These are phyloP conservation scores for Dascyllus trimaculatus DNA, from an alignment of 2,113 vertebrate species.

Conservation along the genomic window DNA sequence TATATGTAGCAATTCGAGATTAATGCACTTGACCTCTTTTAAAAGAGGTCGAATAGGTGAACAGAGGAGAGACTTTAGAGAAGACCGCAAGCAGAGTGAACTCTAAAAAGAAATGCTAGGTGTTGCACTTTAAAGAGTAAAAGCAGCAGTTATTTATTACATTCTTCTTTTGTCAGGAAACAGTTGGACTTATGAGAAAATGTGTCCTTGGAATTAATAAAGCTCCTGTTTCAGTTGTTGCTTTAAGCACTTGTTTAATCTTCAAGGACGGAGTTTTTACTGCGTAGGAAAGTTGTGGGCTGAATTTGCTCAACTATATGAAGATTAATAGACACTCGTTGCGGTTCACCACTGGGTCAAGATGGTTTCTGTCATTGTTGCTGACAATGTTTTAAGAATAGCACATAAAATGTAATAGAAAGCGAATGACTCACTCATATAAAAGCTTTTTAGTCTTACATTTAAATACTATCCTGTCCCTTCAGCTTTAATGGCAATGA, in stretches of 20 bases:
- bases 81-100: no score
- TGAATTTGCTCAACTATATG: background rate
- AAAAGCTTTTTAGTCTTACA: background rate
- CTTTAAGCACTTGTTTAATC: constrained; percentile 4
- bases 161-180: background rate
- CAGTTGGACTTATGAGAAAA: constrained; percentile 10
- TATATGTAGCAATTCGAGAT: constrained; percentile 13
- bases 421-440: no score
- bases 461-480: no score
- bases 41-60: no score
- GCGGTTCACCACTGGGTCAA: constrained; percentile 9
- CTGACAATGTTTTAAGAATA: background rate
- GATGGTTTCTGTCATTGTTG: constrained; percentile 2
- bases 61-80: background rate
- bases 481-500: background rate
- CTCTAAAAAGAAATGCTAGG: background rate
- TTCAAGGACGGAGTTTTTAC: background rate
- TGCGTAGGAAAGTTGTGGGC: background rate
- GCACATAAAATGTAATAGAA: no score
- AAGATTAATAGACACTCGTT: constrained; percentile 23
- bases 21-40: background rate
- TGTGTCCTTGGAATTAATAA: background rate
- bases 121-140: background rate
- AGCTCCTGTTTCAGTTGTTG: background rate
- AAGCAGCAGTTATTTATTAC: background rate